These are phyloP conservation scores for Ranitomeya variabilis DNA, from an alignment of 2,113 vertebrate species.

Conservation along the genomic window DNA sequence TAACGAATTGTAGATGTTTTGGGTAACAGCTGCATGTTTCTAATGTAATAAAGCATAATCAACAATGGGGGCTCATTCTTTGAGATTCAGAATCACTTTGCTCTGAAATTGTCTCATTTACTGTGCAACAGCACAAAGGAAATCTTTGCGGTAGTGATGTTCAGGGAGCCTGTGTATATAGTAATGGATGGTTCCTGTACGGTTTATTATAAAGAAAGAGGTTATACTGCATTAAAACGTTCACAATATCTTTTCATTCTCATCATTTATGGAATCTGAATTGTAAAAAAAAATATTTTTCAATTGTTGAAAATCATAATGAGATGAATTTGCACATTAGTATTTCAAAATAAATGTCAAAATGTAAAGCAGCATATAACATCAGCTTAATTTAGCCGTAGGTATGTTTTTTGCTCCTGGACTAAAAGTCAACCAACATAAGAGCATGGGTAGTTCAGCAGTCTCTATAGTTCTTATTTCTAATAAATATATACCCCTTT, in stretches of 20 bases:
- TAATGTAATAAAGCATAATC: constrained; percentile 41
- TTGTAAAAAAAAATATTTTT: too few species aligned
- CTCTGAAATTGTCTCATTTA: background rate
- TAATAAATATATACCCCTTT: too few species aligned
- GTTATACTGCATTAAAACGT: background rate
- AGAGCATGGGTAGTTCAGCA: too few species aligned
- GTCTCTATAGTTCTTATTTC: too few species aligned
- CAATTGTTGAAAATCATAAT: background rate
- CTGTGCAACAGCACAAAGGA: background rate
- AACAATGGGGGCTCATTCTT: background rate
- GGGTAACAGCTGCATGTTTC: constrained; percentile 46
- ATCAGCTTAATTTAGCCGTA: background rate
- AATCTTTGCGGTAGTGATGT: background rate
- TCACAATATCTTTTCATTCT: too few species aligned
- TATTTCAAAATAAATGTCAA: background rate
- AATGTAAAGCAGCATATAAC: background rate
- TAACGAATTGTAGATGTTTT: constrained; percentile 18
- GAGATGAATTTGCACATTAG: background rate
- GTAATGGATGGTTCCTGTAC: background rate
- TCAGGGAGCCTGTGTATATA: background rate
- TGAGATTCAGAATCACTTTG: background rate
- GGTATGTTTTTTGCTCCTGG: too few species aligned
- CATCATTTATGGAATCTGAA: too few species aligned
- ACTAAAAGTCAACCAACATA: too few species aligned
- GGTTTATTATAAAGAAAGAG: background rate